A percentile compares a stretch with the other conserved stretches of the same genome.
These are phyloP conservation scores for Thysanoteuthis rhombus DNA, from an alignment of 2,888 invertebrate genomes.

Conservation along the genomic window DNA sequence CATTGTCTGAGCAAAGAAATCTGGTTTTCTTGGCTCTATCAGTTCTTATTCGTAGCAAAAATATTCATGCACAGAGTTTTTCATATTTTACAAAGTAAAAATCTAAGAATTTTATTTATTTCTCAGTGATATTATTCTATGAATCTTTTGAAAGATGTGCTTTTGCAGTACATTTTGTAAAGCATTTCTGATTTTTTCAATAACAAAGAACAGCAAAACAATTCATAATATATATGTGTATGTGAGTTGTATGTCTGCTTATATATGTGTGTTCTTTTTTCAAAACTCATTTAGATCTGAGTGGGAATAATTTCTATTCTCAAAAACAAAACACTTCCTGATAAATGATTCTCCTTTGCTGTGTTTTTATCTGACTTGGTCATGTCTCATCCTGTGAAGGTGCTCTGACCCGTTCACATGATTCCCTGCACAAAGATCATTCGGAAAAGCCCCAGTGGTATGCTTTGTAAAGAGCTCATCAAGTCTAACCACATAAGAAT, in stretches of 20 bases:
- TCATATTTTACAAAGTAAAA: neutral
- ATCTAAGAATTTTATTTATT: neutral
- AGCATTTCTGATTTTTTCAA: neutral
- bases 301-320: neutral
- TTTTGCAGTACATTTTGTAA: neutral
- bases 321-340: neutral
- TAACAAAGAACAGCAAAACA: neutral
- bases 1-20: neutral
- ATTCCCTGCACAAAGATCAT: neutral
- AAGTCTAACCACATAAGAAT: constrained; percentile 12
- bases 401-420: neutral
- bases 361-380: constrained; percentile 12
- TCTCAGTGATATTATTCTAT: neutral
- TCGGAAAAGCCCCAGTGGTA: neutral
- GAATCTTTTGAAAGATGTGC: neutral
- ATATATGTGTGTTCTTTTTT: too few relatives aligned
- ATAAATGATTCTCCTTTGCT: constrained; percentile 12
- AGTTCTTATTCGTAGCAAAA: neutral
- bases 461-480: neutral
- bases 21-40: neutral
- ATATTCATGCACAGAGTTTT: neutral
- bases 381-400: neutral
- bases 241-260: too few relatives aligned
- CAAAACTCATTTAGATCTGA: too few relatives aligned
- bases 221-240: neutral